These are phyloP conservation scores for Heterodera schachtii DNA, from an alignment of 1,140 invertebrate genomes.

Conservation along the genomic window DNA sequence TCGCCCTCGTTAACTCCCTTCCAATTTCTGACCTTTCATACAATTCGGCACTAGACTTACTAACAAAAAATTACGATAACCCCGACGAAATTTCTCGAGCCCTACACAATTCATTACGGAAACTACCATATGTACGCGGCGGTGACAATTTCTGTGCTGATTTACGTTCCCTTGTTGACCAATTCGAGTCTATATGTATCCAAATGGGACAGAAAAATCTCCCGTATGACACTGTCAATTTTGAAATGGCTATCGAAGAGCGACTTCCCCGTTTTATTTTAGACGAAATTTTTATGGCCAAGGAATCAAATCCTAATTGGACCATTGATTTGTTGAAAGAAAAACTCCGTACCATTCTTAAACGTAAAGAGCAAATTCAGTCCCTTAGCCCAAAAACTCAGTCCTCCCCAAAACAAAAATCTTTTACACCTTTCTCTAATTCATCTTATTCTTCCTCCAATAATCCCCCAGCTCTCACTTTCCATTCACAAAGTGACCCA, in stretches of 20 bases:
- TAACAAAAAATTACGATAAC: not conserved
- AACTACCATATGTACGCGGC: not conserved
- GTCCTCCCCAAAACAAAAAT: not conserved
- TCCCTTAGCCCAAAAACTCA: not conserved
- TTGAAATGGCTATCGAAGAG: constrained; percentile 8
- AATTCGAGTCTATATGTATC: not conserved
- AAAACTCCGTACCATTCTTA: not conserved
- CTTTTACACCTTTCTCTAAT: not conserved
- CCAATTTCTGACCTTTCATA: not conserved
- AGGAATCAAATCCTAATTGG: not conserved
- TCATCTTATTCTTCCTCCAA: not conserved
- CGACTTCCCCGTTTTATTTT: not conserved
- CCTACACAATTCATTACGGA: not conserved
- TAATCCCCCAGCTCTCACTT: not conserved
- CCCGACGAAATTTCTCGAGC: not conserved
- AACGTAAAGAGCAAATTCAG: not conserved
- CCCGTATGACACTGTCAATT: not conserved
- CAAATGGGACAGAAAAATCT: constrained; percentile 6
- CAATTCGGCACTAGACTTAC: not conserved
- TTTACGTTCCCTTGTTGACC: not conserved
- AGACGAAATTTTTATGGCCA: not conserved
- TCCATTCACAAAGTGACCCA: not conserved
- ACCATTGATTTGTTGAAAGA: not conserved
- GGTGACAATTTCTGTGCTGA: constrained; percentile 1
- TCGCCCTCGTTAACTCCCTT: not conserved